Evolutionary conservation across 2,888 invertebrate species (phyloP), one percentile per base, ranked within the genome.

Genomic region (Polyploca ridens): DNA sequence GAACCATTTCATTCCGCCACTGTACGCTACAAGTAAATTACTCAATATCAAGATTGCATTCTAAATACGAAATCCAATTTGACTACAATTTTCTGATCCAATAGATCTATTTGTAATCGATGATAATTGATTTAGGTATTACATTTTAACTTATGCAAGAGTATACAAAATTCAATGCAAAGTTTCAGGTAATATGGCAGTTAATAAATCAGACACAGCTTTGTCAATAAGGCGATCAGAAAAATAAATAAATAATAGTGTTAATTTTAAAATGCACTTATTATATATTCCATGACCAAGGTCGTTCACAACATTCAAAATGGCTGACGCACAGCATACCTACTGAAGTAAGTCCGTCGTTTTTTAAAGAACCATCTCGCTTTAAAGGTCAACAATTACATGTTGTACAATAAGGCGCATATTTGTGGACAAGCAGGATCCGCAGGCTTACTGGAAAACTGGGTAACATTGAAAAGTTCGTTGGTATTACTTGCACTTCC

Each of bases 401-500:
- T 66, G 68, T 67, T 58, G 62, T 66, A 70, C 79, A 78, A 78
- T 69, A 76, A 79, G 80, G 76, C 79, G 77, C 82, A 87, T 87
- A 82, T 78, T 84, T 82, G 78, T 69, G 69, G 72, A 70, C 77
- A 72, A 84, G 79, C 87, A 87, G 88, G 86, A 87, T 86, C 81
- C 82, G 74, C 82, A 72, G 54, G 54, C 54, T 69, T 73, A 74
- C 75, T 54, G 16, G 54, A 81, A 81, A 87, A 90, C 81, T 85
- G 87, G 91, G 87, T 91, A 92, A 85, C 93, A 93, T 92, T 94
- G 93, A 93, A 88, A 79, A 91, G 93, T 91, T 94, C 93, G 80
- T 93, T 94, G 93, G 84, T 93, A 94, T 93, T 93, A 90, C 77
- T 82, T 89, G 90, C 91, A 93, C 93, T 94, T 94, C 93, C 93